Conservation (phyloP, 2,113 vertebrate genomes). For the Helogale parvula region DNA sequence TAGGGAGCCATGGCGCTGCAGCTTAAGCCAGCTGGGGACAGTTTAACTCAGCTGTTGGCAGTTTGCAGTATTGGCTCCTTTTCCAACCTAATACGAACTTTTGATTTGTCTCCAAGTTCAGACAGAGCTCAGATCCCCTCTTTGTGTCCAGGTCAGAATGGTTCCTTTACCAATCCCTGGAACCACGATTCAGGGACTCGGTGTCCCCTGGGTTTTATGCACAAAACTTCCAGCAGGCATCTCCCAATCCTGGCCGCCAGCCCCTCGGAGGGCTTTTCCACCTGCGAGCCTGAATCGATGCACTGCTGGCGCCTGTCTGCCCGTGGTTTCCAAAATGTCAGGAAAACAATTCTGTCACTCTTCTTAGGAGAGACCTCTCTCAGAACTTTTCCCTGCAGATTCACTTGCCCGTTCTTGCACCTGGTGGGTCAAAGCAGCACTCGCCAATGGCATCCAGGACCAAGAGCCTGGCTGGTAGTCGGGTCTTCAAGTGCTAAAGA, state of each 20-base stretch:
- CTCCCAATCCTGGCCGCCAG: neutral
- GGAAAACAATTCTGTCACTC: neutral
- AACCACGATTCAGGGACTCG: neutral
- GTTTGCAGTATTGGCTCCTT: neutral
- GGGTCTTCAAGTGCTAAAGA: neutral
- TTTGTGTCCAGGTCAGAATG: neutral
- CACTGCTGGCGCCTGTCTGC: too few species aligned
- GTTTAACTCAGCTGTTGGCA: neutral
- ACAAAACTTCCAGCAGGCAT: neutral
- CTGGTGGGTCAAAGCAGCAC: rapidly evolving
- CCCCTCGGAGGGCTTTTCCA: neutral
- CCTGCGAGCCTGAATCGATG: neutral
- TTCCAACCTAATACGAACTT: neutral
- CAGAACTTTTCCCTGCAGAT: neutral
- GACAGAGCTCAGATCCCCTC: neutral
- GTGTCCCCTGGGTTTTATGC: neutral
- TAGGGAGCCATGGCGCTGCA: neutral
- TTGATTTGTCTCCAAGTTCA: neutral
- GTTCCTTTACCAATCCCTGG: neutral
- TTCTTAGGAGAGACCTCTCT: neutral
- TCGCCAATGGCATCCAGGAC: neutral
- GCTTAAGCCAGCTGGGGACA: neutral
- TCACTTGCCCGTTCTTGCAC: neutral
- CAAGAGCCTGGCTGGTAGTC: neutral
- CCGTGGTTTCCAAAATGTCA: neutral